Percentiles rank a stretch among this genome's conserved stretches.
phyloP scores from a whole-genome alignment of 2,797 vertebrate species.

The Acanthornis magna region DNA sequence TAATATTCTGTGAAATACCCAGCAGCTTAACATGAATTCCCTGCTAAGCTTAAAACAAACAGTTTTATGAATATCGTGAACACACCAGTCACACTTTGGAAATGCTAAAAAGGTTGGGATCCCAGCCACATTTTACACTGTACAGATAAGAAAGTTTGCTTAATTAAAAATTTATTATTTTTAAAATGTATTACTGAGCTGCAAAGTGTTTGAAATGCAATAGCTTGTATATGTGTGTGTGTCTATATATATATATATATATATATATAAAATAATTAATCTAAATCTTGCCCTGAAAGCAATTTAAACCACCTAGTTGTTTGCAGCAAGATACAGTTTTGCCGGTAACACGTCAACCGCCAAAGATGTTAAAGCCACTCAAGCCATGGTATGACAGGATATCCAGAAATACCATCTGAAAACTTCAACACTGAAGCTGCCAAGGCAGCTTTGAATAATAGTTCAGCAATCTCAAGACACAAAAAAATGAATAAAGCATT shows the following conservation, averaged over 20 bases:
- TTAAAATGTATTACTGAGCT: neutral
- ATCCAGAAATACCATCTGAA: neutral
- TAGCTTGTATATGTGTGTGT: no score
- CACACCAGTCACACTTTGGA: neutral
- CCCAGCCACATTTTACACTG: neutral
- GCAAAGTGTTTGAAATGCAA: neutral
- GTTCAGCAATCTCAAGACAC: neutral
- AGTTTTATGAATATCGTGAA: neutral
- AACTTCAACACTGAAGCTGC: neutral
- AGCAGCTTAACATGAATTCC: neutral
- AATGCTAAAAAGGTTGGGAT: neutral
- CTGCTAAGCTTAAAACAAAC: neutral
- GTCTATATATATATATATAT: neutral
- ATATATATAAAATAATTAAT: neutral
- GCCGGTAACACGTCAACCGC: neutral
- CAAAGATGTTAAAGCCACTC: neutral
- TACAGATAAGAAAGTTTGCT: neutral
- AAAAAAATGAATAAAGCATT: neutral
- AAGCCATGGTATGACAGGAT: neutral
- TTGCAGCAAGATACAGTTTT: neutral
- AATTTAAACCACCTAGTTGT: neutral
- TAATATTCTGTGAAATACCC: neutral
- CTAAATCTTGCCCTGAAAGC: neutral
- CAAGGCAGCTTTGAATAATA: neutral
- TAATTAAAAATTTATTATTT: neutral